Conservation (phyloP, 2,797 vertebrate genomes). For the Phylloscopus collybita region DNA sequence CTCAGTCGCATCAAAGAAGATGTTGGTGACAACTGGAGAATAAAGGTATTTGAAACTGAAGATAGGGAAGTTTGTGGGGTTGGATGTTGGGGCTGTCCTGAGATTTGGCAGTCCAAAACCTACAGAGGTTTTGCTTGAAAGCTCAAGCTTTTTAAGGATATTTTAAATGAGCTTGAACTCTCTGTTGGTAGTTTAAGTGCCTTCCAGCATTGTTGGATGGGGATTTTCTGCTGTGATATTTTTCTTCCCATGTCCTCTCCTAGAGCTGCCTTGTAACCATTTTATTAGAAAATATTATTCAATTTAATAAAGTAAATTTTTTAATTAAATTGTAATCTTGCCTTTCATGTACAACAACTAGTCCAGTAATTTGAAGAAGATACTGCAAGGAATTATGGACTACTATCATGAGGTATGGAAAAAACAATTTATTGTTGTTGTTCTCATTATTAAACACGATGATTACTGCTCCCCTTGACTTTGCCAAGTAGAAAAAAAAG, state of each 20-base stretch:
- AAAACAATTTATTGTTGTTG: background rate
- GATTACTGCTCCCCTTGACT: background rate
- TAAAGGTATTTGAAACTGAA: slow-evolving; percentile 86
- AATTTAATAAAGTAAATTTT: background rate
- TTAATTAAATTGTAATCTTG: background rate
- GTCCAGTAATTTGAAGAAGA: slow-evolving; percentile 98
- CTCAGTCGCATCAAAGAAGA: slow-evolving; percentile 92
- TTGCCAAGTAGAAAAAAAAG: background rate
- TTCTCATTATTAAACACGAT: background rate
- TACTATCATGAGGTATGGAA: slow-evolving; percentile 94
- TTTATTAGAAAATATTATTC: background rate
- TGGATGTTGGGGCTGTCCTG: background rate
- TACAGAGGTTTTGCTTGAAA: background rate
- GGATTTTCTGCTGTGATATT: background rate
- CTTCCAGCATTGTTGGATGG: background rate
- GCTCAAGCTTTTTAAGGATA: background rate
- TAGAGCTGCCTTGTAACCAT: background rate
- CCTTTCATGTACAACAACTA: slow-evolving; percentile 71
- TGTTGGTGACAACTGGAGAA: slow-evolving; percentile 91
- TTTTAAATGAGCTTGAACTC: background rate
- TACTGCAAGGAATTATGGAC: slow-evolving; percentile 93
- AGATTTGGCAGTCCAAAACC: background rate
- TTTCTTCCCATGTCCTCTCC: background rate
- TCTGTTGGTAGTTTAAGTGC: background rate
- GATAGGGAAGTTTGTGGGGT: background rate